Evolutionary conservation across 2,888 invertebrate species (phyloP).

Genomic region (Bimastos eiseni): DNA sequence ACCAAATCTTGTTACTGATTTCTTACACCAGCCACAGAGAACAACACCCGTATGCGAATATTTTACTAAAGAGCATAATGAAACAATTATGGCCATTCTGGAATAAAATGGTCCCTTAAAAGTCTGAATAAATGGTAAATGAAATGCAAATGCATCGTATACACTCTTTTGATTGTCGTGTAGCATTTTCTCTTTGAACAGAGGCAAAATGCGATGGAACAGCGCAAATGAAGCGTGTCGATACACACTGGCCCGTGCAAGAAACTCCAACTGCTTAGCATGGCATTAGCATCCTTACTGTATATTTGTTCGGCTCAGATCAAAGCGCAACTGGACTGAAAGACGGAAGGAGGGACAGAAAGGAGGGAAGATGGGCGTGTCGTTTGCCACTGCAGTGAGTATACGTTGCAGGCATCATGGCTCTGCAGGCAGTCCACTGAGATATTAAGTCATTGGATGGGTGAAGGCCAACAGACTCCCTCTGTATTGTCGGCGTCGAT

Average conservation of each 20-base stretch:
- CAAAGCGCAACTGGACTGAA: conserved; percentile 9
- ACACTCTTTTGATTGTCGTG: neutral
- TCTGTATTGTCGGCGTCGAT: neutral
- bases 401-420: no score
- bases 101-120: neutral
- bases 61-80: no score
- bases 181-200: neutral
- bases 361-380: neutral
- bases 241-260: neutral
- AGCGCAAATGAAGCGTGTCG: neutral
- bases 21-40: no score
- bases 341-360: neutral
- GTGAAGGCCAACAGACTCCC: neutral
- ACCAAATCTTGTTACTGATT: no score
- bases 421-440: no score
- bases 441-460: neutral
- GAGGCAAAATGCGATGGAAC: neutral
- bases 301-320: neutral
- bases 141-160: neutral
- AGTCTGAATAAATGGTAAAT: no score
- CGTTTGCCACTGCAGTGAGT: no score
- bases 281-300: neutral
- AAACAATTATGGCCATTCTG: neutral
- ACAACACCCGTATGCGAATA: no score
- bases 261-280: neutral